Evolutionary conservation across 2,888 invertebrate species (phyloP), one percentile per base, ranked within the genome.

Genomic region (Oligia latruncula): DNA sequence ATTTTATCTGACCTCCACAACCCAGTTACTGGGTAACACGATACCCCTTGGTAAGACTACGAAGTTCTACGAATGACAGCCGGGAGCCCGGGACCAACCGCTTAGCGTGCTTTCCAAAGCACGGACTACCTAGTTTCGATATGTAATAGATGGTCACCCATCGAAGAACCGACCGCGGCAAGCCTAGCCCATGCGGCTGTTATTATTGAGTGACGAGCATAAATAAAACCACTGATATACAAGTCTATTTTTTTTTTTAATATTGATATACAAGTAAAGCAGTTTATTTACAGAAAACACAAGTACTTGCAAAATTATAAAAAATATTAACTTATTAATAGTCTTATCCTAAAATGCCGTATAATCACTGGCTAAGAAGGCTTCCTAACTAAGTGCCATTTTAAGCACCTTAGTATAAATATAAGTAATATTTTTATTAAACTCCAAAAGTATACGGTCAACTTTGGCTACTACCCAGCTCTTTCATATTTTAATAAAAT

Each of bases 251-350:
- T 29, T 29, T 29, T 29, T 29, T 29, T 29, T 29, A 29, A 29
- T 29, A 29, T 29, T 29, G 29, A 29, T 23, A 58, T 73, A 20
- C 55, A 84, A 75, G 15, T 67, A 78, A 65, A 74, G 67, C 23
- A 72, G 46, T 85, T 85, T 85, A 85, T 85, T 85, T 85, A 85
- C 85, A 85, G 77, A 85, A 85, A 85, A n/a, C 2, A 72, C 68
- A 73, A 84, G 52, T 58, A 77, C 40, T 40, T 6, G 5, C 15
- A 58, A 40, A 64, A 55, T 68, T 68, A 64, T 64, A 73, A 55
- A 77, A 67, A 77, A n/a, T 35, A 73, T 60, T 9, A 35, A 78
- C 40, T 73, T 71, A 70, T 15, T 20, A 46, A 65, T 64, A 80
- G 4, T 29, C 65, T 75, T 81, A 84, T 13, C 0, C 65, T 82